Conservation (phyloP, 2,888 invertebrate genomes). For the Hirtodrosophila alboralis region DNA sequence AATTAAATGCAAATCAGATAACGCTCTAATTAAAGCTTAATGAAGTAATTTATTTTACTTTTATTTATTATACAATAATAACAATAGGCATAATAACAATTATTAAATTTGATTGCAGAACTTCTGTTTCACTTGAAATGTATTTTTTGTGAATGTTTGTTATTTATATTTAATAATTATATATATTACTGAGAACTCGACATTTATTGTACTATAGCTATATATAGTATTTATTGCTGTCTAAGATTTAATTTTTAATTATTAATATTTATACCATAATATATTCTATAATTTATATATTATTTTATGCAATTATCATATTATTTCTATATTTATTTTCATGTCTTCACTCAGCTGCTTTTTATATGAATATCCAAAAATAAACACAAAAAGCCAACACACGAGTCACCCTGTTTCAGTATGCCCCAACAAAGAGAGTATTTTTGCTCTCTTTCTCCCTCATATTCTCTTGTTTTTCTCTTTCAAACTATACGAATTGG, state of each 20-base stretch:
- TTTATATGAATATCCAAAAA: conserved; percentile 1
- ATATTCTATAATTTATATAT: not conserved
- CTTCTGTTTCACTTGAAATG: too few species aligned
- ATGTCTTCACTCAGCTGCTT: not conserved
- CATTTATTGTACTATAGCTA: too few species aligned
- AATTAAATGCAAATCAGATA: not conserved
- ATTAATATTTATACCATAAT: not conserved
- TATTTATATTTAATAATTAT: too few species aligned
- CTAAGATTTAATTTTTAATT: not conserved
- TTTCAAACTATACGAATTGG: conserved; percentile 21
- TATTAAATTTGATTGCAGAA: too few species aligned
- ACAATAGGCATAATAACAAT: too few species aligned
- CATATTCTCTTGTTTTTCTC: conserved; percentile 18
- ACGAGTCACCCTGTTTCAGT: conserved; percentile 43
- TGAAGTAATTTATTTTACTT: not conserved
- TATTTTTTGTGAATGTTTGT: too few species aligned
- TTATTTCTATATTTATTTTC: conserved; percentile 5
- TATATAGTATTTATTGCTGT: too few species aligned
- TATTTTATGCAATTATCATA: too few species aligned
- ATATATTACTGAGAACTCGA: too few species aligned
- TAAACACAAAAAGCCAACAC: conserved; percentile 9
- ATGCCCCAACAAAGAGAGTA: conserved; percentile 31
- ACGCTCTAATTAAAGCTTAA: not conserved
- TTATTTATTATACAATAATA: not conserved
- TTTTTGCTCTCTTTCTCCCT: conserved; percentile 44